Base-by-base conservation (phyloP, 2,888 invertebrate genomes). In the Mimas tiliae region DNA sequence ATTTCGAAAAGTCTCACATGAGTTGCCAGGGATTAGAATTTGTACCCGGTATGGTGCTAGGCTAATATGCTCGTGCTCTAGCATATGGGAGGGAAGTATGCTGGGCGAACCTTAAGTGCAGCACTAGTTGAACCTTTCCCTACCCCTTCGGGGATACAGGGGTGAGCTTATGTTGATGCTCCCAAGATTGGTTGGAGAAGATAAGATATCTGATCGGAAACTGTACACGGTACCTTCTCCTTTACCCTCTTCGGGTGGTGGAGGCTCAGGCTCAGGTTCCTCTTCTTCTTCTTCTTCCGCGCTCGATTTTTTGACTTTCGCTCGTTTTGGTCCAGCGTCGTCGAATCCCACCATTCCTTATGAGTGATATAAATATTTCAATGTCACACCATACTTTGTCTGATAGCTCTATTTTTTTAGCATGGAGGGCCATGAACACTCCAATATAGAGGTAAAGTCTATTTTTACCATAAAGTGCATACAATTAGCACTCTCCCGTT, bases 261-360 rank as follows among this genome's bases (percentile, higher is more conserved):
- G 72, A 0, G 83, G 76, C 33, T 89, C 92, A 1, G 85, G 84
- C 62, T 90, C 92, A 0, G 84, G 85, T 71, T 93, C 94, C 34
- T 94, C 94, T 68, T 90, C 93, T 62, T 92, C 91, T 67, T 90
- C 93, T 65, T 88, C 88, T 62, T 90, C 90, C 7, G 88, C 86
- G 0, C 84, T 74, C 0, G 89, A 82, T 70, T 94, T 92, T 75
- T 95, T 94, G 7, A 88, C 84, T 67, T 94, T 93, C 0, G 78
- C 92, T 53, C 86, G 82, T 68, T 94, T 94, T 0, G 94, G 93
- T 2, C 94, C 94, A 64, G 93, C 93, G 64, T 94, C 94, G 66
- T 94, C 94, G 69, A 92, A 93, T 12, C 88, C 87, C 34, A 90
- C 88, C 82, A 84, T 88, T 50, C 93, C 94, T 94, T 33, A 3